phyloP scores from a whole-genome alignment of 2,113 vertebrate genomes.

The Dunckerocampus dactyliophorus region DNA sequence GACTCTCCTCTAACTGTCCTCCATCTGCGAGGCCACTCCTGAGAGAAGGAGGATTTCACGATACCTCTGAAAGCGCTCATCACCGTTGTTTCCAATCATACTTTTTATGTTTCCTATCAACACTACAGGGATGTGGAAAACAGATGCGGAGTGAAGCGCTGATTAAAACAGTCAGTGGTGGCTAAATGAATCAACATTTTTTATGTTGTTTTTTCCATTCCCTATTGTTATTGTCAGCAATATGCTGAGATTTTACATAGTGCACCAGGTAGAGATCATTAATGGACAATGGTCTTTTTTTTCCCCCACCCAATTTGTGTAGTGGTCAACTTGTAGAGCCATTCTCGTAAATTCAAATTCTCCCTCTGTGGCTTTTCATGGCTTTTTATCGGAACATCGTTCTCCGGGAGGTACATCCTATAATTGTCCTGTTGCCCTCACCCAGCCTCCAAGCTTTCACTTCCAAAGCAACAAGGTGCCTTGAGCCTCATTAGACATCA shows the following conservation, averaged over 20 bases:
- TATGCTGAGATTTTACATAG: constrained; percentile 1
- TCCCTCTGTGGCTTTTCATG: constrained; percentile 11
- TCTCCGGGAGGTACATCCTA: constrained; percentile 21
- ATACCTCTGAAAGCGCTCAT: not conserved
- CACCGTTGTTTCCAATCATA: constrained; percentile 1
- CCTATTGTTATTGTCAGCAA: constrained; percentile 6
- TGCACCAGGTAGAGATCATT: not conserved
- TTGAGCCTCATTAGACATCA: constrained; percentile 52
- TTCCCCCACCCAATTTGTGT: not conserved
- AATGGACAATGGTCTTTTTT: not conserved
- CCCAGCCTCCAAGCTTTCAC: constrained; percentile 36
- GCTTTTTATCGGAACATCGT: constrained; percentile 14
- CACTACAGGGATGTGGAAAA: constrained; percentile 4
- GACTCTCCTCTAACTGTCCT: constrained; percentile 36
- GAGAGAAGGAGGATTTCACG: not conserved
- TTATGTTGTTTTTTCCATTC: constrained; percentile 10
- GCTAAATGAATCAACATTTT: constrained; percentile 8
- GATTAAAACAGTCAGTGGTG: constrained; percentile 31
- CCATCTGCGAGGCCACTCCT: not conserved
- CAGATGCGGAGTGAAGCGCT: constrained; percentile 4
- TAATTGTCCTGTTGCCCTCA: constrained; percentile 24
- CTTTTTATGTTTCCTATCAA: constrained; percentile 15
- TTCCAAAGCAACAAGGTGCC: constrained; percentile 35
- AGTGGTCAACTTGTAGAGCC: constrained; percentile 4
- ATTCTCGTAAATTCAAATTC: constrained; percentile 12